Conservation (phyloP, 2,797 vertebrate species). For the Buceros bicornis region DNA sequence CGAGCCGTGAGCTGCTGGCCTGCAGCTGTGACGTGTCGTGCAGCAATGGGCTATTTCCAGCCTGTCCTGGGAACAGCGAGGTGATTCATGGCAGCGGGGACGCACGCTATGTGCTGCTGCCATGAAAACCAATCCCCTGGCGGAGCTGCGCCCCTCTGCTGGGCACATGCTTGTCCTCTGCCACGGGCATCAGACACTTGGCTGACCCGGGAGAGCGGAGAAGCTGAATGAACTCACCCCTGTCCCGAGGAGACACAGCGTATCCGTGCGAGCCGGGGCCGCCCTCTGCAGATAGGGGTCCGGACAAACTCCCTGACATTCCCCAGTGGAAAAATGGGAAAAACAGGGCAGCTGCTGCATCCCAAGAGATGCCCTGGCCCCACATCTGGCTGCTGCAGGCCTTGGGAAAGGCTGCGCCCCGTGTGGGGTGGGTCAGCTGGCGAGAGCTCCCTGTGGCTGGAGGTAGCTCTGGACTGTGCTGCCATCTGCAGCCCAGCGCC, state of each 20-base stretch:
- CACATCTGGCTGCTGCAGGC: not conserved
- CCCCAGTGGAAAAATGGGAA: not conserved
- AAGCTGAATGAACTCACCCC: constrained; percentile 55
- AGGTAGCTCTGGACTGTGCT: not conserved
- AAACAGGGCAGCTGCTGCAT: not conserved
- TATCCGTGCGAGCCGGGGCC: not conserved
- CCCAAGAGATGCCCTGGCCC: not conserved
- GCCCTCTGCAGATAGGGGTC: not conserved
- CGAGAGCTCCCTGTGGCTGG: rapidly evolving
- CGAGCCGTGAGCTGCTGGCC: not conserved
- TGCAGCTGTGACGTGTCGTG: not conserved
- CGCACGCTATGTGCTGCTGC: not conserved
- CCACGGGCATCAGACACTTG: not conserved
- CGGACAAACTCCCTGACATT: not conserved
- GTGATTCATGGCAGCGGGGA: constrained; percentile 29
- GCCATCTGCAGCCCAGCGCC: not conserved
- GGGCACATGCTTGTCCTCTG: constrained; percentile 13
- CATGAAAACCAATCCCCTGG: constrained; percentile 70
- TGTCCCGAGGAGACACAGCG: not conserved
- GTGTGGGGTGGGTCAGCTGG: not conserved
- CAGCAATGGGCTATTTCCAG: constrained; percentile 74
- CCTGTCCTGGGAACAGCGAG: constrained; percentile 17
- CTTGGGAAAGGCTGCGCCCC: not conserved
- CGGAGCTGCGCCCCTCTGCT: not conserved
- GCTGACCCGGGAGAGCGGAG: not conserved